Evolutionary conservation across 2,113 vertebrate species (phyloP).

Genomic region (Kryptolebias marmoratus): DNA sequence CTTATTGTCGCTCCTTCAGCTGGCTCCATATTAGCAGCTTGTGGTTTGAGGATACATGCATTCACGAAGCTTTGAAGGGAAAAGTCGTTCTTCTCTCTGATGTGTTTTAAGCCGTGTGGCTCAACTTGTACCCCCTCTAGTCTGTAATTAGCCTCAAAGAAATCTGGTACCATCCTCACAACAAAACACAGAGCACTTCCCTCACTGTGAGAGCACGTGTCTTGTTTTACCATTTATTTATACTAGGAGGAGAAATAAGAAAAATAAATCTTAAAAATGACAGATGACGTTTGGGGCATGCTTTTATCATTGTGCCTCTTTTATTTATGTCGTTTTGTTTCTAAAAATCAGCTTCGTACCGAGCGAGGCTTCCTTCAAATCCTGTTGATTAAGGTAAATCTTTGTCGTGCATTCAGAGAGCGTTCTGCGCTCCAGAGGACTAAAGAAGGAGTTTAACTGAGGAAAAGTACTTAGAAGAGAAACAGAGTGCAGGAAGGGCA

Average conservation of each 20-base stretch:
- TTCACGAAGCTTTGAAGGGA: conserved; percentile 57
- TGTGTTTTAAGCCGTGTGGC: conserved; percentile 66
- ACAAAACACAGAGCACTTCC: conserved; percentile 22
- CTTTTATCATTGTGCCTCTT: conserved; percentile 59
- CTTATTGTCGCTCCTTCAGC: conserved; percentile 57
- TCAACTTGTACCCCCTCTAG: conserved; percentile 57
- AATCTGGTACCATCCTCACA: conserved; percentile 48
- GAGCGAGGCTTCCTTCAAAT: conserved; percentile 42
- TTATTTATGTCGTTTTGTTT: too few species aligned
- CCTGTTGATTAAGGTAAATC: background rate
- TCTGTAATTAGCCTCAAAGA: conserved; percentile 63
- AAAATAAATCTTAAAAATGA: conserved; percentile 9
- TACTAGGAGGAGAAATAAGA: background rate
- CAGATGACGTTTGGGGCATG: conserved; percentile 27
- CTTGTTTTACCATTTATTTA: conserved; percentile 20
- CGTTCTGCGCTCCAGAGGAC: background rate
- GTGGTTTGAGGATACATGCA: conserved; percentile 51
- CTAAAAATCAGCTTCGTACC: too few species aligned
- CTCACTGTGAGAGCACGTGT: conserved; percentile 37
- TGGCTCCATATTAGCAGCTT: conserved; percentile 61
- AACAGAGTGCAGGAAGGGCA: conserved; percentile 32
- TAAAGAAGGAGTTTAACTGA: conserved; percentile 44
- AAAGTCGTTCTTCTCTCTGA: conserved; percentile 46
- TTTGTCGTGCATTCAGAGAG: too few species aligned
- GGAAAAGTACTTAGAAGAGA: conserved; percentile 21